phyloP scores from a whole-genome alignment of 1,140 invertebrate species.

The Grapholita molesta region DNA sequence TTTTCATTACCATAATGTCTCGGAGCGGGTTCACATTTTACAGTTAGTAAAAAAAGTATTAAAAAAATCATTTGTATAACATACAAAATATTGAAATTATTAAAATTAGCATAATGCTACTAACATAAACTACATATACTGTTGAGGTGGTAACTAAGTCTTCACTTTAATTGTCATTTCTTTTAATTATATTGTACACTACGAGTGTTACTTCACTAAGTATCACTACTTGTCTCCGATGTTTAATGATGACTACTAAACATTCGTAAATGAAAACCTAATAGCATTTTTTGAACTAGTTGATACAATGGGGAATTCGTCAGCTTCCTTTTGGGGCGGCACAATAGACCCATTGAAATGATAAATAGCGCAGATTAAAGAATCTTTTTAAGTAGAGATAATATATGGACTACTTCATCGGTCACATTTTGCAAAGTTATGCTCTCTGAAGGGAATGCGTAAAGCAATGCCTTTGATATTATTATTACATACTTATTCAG shows the following conservation, averaged over 20 bases:
- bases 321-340: conserved; percentile 7
- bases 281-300: conserved; percentile 14
- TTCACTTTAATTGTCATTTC: background rate
- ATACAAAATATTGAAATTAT: background rate
- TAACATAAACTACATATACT: background rate
- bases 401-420: background rate
- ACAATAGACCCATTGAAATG: conserved; percentile 43
- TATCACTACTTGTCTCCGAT: background rate
- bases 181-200: background rate
- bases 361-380: conserved; percentile 18
- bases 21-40: background rate
- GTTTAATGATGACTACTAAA: background rate
- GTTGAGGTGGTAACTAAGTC: background rate
- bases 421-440: background rate
- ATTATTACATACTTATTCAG: no score
- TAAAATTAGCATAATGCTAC: background rate
- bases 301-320: conserved; percentile 25
- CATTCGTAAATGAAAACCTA: background rate
- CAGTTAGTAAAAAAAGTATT: background rate
- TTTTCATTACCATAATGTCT: background rate
- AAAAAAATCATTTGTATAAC: background rate
- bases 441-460: no score
- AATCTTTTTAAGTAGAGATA: background rate
- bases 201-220: background rate
- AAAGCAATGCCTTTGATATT: no score